phyloP scores from a whole-genome alignment of 1,140 invertebrate species.

The Solen grandis region DNA sequence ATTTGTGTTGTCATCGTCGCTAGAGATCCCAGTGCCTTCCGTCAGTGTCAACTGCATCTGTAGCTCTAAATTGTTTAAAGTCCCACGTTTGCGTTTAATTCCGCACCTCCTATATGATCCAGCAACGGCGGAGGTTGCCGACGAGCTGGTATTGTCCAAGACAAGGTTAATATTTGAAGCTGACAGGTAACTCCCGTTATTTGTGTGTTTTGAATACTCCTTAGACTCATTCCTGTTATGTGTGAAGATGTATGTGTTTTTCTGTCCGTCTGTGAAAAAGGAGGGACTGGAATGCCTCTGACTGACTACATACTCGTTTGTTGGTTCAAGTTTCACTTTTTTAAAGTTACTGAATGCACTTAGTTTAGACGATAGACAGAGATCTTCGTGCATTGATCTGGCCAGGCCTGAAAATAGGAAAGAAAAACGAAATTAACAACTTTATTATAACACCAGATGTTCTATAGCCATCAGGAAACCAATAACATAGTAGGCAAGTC shows the following conservation, averaged over 20 bases:
- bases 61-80: constrained; percentile 64
- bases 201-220: constrained; percentile 55
- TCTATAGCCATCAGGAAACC: no score
- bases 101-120: constrained; percentile 72
- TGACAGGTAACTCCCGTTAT: constrained; percentile 50
- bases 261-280: constrained; percentile 54
- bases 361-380: constrained; percentile 71
- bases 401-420: constrained; percentile 52
- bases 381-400: constrained; percentile 77
- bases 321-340: constrained; percentile 75
- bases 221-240: constrained; percentile 70
- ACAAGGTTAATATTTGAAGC: constrained; percentile 48
- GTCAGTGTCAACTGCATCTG: constrained; percentile 75
- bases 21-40: constrained; percentile 76
- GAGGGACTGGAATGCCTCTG: constrained; percentile 28
- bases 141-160: constrained; percentile 46
- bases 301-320: constrained; percentile 73
- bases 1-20: constrained; percentile 76
- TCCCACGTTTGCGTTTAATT: constrained; percentile 77
- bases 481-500: no score
- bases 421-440: constrained; percentile 15
- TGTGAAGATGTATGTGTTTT: constrained; percentile 60
- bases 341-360: constrained; percentile 77
- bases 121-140: neutral
- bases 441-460: no score